Conservation (phyloP, 1,140 invertebrate species). For the Dendroctonus valens region DNA sequence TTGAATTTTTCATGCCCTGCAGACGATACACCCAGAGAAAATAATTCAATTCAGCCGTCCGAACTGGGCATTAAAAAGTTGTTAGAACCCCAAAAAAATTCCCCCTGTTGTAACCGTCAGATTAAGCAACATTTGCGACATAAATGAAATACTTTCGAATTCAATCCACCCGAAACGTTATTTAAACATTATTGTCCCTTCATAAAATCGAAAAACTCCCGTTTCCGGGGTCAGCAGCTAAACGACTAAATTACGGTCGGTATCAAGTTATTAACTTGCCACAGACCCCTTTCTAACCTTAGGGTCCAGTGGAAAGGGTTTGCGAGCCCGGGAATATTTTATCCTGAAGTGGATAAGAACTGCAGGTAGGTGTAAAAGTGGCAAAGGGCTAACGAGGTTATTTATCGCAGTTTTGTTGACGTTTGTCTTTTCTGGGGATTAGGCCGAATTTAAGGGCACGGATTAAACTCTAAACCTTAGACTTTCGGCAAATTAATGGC, state of each 20-base stretch:
- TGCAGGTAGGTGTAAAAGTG: neutral
- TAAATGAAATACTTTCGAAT: too few relatives aligned
- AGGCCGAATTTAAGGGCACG: neutral
- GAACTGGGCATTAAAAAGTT: too few relatives aligned
- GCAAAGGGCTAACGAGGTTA: neutral
- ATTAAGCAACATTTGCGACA: too few relatives aligned
- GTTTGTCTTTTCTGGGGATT: constrained; percentile 1
- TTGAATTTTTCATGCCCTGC: too few relatives aligned
- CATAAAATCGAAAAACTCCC: too few relatives aligned
- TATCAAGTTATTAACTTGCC: constrained; percentile 1
- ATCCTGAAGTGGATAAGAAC: too few relatives aligned
- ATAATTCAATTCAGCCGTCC: too few relatives aligned
- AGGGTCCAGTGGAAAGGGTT: neutral
- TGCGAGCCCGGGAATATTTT: neutral
- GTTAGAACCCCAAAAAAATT: too few relatives aligned
- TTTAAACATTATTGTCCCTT: too few relatives aligned
- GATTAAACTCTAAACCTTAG: neutral
- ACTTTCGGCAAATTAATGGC: neutral
- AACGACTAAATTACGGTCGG: neutral
- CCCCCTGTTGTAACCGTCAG: too few relatives aligned
- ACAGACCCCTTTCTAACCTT: neutral
- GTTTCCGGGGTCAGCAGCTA: neutral
- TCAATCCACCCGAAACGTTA: too few relatives aligned
- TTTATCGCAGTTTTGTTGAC: constrained; percentile 1
- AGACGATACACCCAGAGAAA: too few relatives aligned